Percentiles rank a stretch among this genome's conserved stretches.
These are phyloP conservation scores for Brachystomella parvula DNA, from an alignment of 1,140 invertebrate species.

Conservation along the genomic window DNA sequence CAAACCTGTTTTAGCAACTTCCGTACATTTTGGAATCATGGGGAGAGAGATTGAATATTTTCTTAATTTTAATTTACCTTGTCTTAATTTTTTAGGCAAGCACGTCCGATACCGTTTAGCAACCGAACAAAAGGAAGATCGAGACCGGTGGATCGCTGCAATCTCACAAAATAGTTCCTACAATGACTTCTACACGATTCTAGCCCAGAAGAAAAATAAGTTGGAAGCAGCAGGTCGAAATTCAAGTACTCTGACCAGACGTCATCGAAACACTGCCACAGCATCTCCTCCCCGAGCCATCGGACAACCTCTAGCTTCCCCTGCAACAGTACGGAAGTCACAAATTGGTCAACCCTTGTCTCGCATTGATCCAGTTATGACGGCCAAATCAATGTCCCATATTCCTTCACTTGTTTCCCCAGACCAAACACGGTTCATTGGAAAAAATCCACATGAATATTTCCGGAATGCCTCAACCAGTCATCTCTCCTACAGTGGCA, in stretches of 20 bases:
- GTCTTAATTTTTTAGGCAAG: slow-evolving; percentile 9
- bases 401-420: slow-evolving; percentile 16
- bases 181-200: slow-evolving; percentile 22
- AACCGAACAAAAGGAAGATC: slow-evolving; percentile 5
- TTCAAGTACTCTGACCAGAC: neutral
- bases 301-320: too few species aligned
- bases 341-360: slow-evolving; percentile 31
- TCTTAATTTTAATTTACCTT: slow-evolving; percentile 3
- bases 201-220: slow-evolving; percentile 25
- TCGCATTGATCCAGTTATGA: neutral
- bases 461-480: slow-evolving; percentile 5
- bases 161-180: slow-evolving; percentile 30
- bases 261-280: neutral
- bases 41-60: too few species aligned
- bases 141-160: slow-evolving; percentile 25
- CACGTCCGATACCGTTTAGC: slow-evolving; percentile 11
- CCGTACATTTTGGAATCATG: neutral
- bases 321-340: slow-evolving; percentile 23
- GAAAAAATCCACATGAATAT: slow-evolving; percentile 28
- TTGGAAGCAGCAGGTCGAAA: neutral
- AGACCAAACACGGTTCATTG: neutral
- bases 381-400: neutral
- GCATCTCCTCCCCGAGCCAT: neutral
- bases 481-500: slow-evolving; percentile 1
- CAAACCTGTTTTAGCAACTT: slow-evolving; percentile 10